These are phyloP conservation scores for Dermatophagoides farinae DNA, from an alignment of 1,140 invertebrate species.

Conservation along the genomic window DNA sequence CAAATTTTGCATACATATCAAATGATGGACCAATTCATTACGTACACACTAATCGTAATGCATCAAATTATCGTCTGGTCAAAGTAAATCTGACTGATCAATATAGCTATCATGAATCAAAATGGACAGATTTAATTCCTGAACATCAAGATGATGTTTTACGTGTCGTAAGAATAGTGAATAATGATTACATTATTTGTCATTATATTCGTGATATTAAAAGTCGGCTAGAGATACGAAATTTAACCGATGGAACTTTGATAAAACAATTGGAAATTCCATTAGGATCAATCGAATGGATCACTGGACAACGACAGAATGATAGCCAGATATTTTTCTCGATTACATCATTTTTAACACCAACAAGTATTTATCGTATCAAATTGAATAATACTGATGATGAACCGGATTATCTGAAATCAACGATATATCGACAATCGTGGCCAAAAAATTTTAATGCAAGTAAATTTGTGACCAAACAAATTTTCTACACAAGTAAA, in stretches of 20 bases:
- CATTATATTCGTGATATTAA: constrained; percentile 79
- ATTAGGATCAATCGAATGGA: constrained; percentile 54
- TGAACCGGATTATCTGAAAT: constrained; percentile 18
- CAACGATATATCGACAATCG: constrained; percentile 58
- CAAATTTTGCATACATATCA: constrained; percentile 85
- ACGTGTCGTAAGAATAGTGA: constrained; percentile 25
- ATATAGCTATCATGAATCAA: constrained; percentile 17
- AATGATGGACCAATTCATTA: constrained; percentile 61
- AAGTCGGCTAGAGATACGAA: constrained; percentile 63
- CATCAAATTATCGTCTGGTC: constrained; percentile 79
- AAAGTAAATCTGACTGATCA: constrained; percentile 50
- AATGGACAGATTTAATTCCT: constrained; percentile 61
- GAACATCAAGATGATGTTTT: constrained; percentile 62
- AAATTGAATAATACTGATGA: constrained; percentile 36
- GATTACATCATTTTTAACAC: constrained; percentile 79
- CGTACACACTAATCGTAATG: constrained; percentile 81
- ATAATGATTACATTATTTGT: constrained; percentile 57
- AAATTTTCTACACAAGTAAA: constrained; percentile 82
- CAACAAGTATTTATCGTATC: constrained; percentile 68
- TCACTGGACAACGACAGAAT: constrained; percentile 61
- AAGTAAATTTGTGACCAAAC: constrained; percentile 54
- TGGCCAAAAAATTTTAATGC: constrained; percentile 62
- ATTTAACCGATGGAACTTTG: constrained; percentile 45
- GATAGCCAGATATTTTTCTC: constrained; percentile 70
- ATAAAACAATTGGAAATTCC: constrained; percentile 47